Percentiles rank a stretch among this genome's conserved stretches.
These are phyloP conservation scores for Calidris pygmaea DNA, from an alignment of 2,113 vertebrate genomes.

Conservation along the genomic window DNA sequence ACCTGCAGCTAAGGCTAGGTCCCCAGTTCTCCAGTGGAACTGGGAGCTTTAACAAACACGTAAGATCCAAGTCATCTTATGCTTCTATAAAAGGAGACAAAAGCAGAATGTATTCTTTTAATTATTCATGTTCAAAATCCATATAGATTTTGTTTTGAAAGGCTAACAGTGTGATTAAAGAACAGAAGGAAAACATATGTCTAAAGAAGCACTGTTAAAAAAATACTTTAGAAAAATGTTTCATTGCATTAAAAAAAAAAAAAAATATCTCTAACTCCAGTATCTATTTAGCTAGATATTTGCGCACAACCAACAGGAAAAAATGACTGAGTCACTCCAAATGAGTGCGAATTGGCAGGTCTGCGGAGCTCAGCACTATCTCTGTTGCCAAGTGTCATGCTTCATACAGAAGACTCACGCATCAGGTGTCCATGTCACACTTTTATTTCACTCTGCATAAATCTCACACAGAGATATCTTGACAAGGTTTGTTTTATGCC, in stretches of 20 bases:
- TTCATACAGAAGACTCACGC: constrained; percentile 64
- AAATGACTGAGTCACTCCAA: constrained; percentile 67
- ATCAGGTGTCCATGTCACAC: constrained; percentile 64
- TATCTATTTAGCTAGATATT: constrained; percentile 41
- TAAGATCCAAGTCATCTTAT: neutral
- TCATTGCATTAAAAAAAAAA: constrained; percentile 8
- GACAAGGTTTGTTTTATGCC: constrained; percentile 67
- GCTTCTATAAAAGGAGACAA: neutral
- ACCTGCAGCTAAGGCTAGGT: neutral
- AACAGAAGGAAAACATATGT: constrained; percentile 68
- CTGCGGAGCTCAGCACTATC: constrained; percentile 63
- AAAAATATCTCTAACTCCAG: neutral
- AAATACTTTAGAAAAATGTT: constrained; percentile 31
- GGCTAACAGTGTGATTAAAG: constrained; percentile 56
- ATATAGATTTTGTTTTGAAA: constrained; percentile 60
- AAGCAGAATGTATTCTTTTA: neutral
- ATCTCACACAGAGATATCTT: constrained; percentile 67
- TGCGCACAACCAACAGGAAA: constrained; percentile 36
- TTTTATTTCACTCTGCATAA: constrained; percentile 70
- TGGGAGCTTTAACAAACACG: neutral
- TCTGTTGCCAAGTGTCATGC: constrained; percentile 62
- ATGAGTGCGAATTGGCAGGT: constrained; percentile 59
- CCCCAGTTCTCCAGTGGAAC: neutral
- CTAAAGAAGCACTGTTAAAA: constrained; percentile 34
- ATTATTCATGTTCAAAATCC: constrained; percentile 49